Percentiles rank a stretch among this genome's conserved stretches.
Conservation (phyloP, 2,113 vertebrate species). For the Cyanoliseus patagonus region DNA sequence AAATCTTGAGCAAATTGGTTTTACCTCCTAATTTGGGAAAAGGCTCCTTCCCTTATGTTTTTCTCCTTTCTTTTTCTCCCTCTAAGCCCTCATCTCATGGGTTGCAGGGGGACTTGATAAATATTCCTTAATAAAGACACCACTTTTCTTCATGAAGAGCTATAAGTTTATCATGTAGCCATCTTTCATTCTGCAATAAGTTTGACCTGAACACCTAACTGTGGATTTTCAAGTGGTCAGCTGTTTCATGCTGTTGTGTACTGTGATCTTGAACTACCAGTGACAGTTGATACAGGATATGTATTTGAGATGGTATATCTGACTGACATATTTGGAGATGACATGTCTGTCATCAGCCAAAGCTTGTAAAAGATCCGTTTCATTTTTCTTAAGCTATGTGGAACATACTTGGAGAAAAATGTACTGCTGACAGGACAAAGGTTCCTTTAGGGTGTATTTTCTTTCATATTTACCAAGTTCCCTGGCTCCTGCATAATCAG, state of each 20-base stretch:
- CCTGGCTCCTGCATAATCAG: background rate
- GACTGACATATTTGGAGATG: background rate
- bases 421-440: background rate
- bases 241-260: background rate
- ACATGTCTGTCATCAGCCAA: background rate
- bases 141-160: background rate
- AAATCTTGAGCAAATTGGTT: background rate
- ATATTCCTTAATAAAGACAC: background rate
- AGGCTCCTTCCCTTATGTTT: background rate
- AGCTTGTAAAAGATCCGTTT: background rate
- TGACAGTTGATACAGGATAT: rapidly evolving
- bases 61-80: rapidly evolving
- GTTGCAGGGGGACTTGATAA: background rate
- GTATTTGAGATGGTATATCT: background rate
- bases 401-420: background rate
- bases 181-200: background rate
- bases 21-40: background rate
- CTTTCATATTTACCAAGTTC: background rate
- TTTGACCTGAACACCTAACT: background rate
- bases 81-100: background rate
- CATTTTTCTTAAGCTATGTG: background rate
- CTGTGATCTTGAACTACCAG: background rate
- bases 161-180: background rate
- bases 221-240: background rate
- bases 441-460: background rate